Base-by-base conservation (phyloP, 2,797 vertebrate species). In the Rhadinocentrus ornatus region DNA sequence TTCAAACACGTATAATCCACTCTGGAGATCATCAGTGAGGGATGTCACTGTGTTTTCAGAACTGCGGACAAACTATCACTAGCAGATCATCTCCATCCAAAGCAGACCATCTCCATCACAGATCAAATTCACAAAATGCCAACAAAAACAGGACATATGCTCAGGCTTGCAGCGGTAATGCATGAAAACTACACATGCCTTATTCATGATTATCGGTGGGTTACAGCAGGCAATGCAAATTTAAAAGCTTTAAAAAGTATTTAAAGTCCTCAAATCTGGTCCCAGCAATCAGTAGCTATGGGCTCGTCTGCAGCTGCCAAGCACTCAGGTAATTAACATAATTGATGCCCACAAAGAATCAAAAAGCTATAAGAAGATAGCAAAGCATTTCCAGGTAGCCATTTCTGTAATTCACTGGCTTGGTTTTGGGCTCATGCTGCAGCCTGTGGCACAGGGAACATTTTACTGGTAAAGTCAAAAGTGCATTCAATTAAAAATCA, bases 1-100 rank as follows among this genome's bases (percentile, higher is more conserved):
- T 78, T 29, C 66, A 79, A 9, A 66, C 66, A 71, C 41, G 69
- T 29, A 9, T 37, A 67, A 57, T 77, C 69, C 59, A 16, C 60
- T 26, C 57, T 32, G 68, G 57, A 48, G 53, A 35, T 69, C 60
- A n/a, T 24, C 62, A 56, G 16, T 9, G 61, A 71, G 10, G 29
- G 68, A 54, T 20, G 73, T 24, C 27, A 13, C 58, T 67, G 60
- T 60, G 67, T 61, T 77, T 53, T 55, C 37, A 18, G 44, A 44
- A 5, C 55, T n/a, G 57, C 77, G n/a, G 53, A 52, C 26, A 44
- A n/a, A 69, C 71, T 37, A 53, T 15, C 18, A 63, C 57, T 39
- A 32, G 39, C 59, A 10, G 37, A 26, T 2, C 7, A 22, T 10
- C 35, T 10, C 27, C 52, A 11, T 32, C 31, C 31, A 32, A 32